These are phyloP conservation scores for Adelosebastes latens DNA, from an alignment of 2,797 vertebrate genomes.

Conservation along the genomic window DNA sequence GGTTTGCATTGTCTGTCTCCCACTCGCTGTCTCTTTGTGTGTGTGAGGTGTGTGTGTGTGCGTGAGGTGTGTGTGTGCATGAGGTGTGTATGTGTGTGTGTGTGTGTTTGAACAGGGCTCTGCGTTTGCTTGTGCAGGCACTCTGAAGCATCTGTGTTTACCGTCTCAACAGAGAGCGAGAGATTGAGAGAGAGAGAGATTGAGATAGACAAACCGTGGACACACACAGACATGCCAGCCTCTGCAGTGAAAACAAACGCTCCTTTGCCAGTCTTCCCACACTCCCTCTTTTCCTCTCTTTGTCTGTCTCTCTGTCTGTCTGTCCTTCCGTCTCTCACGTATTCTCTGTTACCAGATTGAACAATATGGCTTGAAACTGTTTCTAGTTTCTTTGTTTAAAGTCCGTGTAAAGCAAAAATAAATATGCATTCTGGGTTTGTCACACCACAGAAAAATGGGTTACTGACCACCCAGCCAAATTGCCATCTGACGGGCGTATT, in stretches of 20 bases:
- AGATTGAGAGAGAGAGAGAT: conserved; percentile 48
- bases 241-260: conserved; percentile 75
- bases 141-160: conserved; percentile 76
- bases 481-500: too few relatives aligned
- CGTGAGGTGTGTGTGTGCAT: conserved; percentile 53
- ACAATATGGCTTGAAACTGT: neutral
- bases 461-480: too few relatives aligned
- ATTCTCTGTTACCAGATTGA: neutral
- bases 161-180: conserved; percentile 60
- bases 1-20: conserved; percentile 43
- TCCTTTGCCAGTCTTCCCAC: conserved; percentile 58
- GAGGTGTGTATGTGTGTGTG: conserved; percentile 38
- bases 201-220: conserved; percentile 62
- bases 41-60: conserved; percentile 16
- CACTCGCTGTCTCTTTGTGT: conserved; percentile 36
- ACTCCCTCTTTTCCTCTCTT: conserved; percentile 18
- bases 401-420: too few relatives aligned
- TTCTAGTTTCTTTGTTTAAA: neutral
- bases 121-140: conserved; percentile 66
- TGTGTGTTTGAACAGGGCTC: conserved; percentile 64
- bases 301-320: neutral
- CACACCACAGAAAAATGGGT: too few relatives aligned
- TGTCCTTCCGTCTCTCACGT: conserved; percentile 1
- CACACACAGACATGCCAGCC: conserved; percentile 62
- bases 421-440: too few relatives aligned